Percentiles rank a stretch among this genome's conserved stretches.
These are phyloP conservation scores for Phyllotreta cruciferae DNA, from an alignment of 2,888 invertebrate species.

Conservation along the genomic window DNA sequence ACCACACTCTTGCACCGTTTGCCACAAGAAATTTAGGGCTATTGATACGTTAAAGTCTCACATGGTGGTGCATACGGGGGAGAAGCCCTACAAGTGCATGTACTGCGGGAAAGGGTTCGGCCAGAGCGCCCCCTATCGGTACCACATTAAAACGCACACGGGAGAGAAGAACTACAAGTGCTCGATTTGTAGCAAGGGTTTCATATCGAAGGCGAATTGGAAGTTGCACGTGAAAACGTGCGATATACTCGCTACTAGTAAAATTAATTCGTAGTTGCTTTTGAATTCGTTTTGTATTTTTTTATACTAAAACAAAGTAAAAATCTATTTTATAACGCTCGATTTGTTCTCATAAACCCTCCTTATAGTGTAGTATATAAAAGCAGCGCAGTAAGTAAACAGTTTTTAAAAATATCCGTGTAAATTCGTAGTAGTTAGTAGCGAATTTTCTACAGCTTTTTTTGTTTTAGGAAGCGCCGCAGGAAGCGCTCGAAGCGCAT, in stretches of 20 bases:
- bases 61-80: constrained; percentile 49
- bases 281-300: not conserved
- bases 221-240: constrained; percentile 49
- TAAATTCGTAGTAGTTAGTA: too few relatives aligned
- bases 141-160: constrained; percentile 67
- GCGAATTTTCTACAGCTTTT: constrained; percentile 8
- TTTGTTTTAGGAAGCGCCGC: not conserved
- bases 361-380: not conserved
- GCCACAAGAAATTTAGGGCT: constrained; percentile 64
- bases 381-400: not conserved
- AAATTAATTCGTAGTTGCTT: constrained; percentile 12
- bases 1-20: constrained; percentile 52
- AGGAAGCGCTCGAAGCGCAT: not conserved
- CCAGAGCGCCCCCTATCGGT: constrained; percentile 66
- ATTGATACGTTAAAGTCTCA: constrained; percentile 63
- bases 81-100: constrained; percentile 47
- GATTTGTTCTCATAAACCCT: not conserved
- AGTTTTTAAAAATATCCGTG: too few relatives aligned
- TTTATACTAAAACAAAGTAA: not conserved
- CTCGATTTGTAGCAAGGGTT: constrained; percentile 36
- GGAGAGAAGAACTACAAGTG: constrained; percentile 64
- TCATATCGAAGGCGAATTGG: constrained; percentile 37
- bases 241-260: constrained; percentile 25
- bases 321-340: too few relatives aligned
- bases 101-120: constrained; percentile 54